Percentiles rank a stretch among this genome's conserved stretches.
Evolutionary conservation across 2,888 invertebrate species (phyloP).

Genomic region (Polyommatus icarus): DNA sequence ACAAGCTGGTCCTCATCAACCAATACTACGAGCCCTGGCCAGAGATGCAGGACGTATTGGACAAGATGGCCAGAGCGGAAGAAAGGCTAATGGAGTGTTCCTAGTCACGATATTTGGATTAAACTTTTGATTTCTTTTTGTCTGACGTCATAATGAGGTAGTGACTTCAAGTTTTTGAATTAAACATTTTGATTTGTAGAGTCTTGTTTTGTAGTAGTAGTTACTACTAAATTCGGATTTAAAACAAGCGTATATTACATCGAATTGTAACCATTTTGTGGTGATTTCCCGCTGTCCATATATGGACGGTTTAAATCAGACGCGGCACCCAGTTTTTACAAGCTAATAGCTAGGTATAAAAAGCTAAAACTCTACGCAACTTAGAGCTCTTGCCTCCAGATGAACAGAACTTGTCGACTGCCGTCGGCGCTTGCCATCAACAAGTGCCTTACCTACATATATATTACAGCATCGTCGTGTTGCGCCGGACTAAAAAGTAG

Average conservation of each 20-base stretch:
- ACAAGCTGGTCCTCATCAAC: conserved; percentile 61
- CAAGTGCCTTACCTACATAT: no score
- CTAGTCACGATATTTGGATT: conserved; percentile 22
- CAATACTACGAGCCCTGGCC: conserved; percentile 70
- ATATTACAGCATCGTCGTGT: no score
- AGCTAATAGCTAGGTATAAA: no score
- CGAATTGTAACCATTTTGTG: no score
- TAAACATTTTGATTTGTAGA: conserved; percentile 16
- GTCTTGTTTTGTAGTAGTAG: neutral
- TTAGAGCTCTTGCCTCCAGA: no score
- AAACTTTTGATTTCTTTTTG: neutral
- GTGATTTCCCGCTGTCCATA: no score
- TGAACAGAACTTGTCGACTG: no score
- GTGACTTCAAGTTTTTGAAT: neutral
- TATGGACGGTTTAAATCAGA: no score
- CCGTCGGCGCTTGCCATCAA: no score
- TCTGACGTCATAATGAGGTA: neutral
- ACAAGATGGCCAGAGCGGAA: conserved; percentile 62
- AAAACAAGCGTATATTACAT: neutral
- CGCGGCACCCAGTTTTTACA: no score
- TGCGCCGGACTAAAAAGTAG: no score
- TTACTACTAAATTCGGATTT: neutral
- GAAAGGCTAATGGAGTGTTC: conserved; percentile 49
- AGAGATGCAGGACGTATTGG: conserved; percentile 61
- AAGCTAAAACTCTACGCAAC: no score